Evolutionary conservation across 2,888 invertebrate species (phyloP).

Genomic region (Coecobrya sp.): DNA sequence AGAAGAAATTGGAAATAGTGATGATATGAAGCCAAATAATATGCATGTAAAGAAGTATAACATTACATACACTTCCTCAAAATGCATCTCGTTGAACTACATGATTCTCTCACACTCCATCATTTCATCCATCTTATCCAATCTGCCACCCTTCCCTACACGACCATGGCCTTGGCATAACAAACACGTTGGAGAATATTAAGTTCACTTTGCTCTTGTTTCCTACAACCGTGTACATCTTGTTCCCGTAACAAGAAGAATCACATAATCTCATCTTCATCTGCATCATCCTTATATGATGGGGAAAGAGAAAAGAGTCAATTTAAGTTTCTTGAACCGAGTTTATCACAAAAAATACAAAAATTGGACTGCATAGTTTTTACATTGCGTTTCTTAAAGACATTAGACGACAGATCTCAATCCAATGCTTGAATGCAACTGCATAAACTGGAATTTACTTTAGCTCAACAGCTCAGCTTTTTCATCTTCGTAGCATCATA

Average conservation of each 20-base stretch:
- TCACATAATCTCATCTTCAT: constrained; percentile 51
- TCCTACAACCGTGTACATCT: constrained; percentile 2
- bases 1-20: not conserved
- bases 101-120: constrained; percentile 71
- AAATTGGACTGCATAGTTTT: constrained; percentile 25
- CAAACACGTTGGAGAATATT: constrained; percentile 34
- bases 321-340: constrained; percentile 51
- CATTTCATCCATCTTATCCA: constrained; percentile 72
- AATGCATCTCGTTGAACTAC: constrained; percentile 34
- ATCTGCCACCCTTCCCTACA: constrained; percentile 69
- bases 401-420: constrained; percentile 55
- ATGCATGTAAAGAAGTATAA: not conserved
- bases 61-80: constrained; percentile 40
- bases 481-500: constrained; percentile 69
- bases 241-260: constrained; percentile 59
- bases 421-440: constrained; percentile 73
- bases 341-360: constrained; percentile 33
- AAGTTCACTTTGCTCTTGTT: constrained; percentile 22
- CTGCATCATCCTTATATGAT: constrained; percentile 26
- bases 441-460: constrained; percentile 60
- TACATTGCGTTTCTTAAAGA: not conserved
- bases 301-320: constrained; percentile 54
- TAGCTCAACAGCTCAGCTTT: constrained; percentile 27
- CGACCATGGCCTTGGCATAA: constrained; percentile 53
- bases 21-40: constrained; percentile 35